These are phyloP conservation scores for Holothuria scabra DNA, from an alignment of 53 echinoderm and acorn worm genomes.

Conservation along the genomic window DNA sequence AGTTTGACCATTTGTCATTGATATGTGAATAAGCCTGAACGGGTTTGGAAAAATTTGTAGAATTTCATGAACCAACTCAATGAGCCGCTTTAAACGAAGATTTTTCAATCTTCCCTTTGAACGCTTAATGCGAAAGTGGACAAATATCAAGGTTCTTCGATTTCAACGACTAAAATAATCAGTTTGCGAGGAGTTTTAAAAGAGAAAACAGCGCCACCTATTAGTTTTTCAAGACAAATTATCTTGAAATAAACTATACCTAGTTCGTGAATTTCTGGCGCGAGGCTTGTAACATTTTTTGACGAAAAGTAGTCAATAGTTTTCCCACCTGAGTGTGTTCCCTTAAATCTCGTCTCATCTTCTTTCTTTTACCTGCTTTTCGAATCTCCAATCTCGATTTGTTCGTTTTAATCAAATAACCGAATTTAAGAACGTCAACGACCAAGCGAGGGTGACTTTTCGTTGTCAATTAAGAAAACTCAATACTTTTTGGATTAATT, in stretches of 20 bases:
- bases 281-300: constrained; percentile 40
- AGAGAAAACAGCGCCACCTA: constrained; percentile 12
- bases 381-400: constrained; percentile 42
- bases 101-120: no score
- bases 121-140: no score
- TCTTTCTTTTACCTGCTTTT: constrained; percentile 13
- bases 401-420: constrained; percentile 52
- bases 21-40: no score
- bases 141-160: no score
- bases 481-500: constrained; percentile 60
- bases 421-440: constrained; percentile 51
- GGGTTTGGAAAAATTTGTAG: no score
- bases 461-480: constrained; percentile 59
- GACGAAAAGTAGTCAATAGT: constrained; percentile 35
- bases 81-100: no score
- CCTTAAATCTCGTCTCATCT: constrained; percentile 39
- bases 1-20: no score
- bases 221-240: neutral
- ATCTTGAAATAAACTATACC: no score
- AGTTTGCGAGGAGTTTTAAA: neutral
- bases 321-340: constrained; percentile 48
- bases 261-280: constrained; percentile 1
- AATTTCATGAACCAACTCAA: no score
- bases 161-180: no score
- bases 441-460: constrained; percentile 52